Base-by-base conservation (phyloP, 2,113 vertebrate genomes). In the Todiramphus saurophagus region DNA sequence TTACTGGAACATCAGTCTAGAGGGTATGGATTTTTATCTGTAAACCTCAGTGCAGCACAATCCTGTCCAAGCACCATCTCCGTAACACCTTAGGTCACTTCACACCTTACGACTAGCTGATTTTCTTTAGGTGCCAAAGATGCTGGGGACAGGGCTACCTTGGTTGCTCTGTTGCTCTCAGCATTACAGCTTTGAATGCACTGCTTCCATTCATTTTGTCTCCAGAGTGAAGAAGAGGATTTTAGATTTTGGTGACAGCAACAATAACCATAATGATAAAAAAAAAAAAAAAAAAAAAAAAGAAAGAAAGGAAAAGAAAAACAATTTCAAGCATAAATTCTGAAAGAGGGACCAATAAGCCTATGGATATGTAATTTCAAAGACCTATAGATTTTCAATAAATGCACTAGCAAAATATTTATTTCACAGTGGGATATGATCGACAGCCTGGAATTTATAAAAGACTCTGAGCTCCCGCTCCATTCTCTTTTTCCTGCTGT, bases 351-450 rank as follows among this genome's bases (percentile, higher is more conserved):
- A 48, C n/a, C 78, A 93, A 79, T 25, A 90, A 78, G 25, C 21
- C 33, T 76, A 62, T 82, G 30, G 50, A 77, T 84, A 75, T 50
- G 14, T 70, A 90, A 86, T 91, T 95, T 83, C 84, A 83, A 90
- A 90, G 63, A 68, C 43, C 46, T 90, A 75, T 80, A 58, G 85
- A 81, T 94, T 95, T 90, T 94, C 86, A 84, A 35, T 91, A 84
- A 94, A 89, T 67, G 60, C 35, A 64, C 51, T 78, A 84, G 64
- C 43, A 91, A 87, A 91, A 82, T 89, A 75, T 84, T 95, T 92
- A 72, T 84, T 95, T 94, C 74, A 87, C 64, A 73, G 51, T 9
- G 24, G 48, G 80, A n/a, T 83, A 78, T 59, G 64, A 92, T 84
- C 80, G 92, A 81, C 91, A 87, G 39, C 53, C 30, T 94, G 43